Evolutionary conservation across 2,888 invertebrate species (phyloP).

Genomic region (Machimus rusticus): DNA sequence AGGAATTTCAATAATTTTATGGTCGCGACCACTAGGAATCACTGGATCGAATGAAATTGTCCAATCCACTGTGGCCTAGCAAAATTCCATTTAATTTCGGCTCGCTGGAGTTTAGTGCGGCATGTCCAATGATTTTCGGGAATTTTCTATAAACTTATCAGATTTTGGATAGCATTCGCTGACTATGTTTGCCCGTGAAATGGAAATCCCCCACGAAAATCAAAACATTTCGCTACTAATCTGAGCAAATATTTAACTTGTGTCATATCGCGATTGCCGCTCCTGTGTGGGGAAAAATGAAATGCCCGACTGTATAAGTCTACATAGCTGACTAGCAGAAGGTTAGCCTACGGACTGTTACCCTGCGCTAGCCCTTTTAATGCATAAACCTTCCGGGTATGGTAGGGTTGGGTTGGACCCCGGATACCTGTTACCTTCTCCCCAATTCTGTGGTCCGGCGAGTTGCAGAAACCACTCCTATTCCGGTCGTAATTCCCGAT

Average conservation of each 20-base stretch:
- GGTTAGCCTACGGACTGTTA: neutral
- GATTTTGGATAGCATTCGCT: neutral
- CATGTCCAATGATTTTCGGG: neutral
- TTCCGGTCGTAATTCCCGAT: conserved; percentile 18
- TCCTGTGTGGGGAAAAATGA: neutral
- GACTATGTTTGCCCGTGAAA: neutral
- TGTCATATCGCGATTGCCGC: neutral
- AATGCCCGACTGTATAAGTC: neutral
- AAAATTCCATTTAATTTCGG: conserved; percentile 16
- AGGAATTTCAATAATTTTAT: conserved; percentile 16
- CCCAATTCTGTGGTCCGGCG: neutral
- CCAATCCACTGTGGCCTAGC: neutral
- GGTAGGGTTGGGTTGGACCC: too few relatives aligned
- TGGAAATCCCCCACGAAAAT: neutral
- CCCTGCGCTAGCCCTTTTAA: neutral
- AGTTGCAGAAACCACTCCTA: neutral
- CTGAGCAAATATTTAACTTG: conserved; percentile 18
- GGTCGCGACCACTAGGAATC: neutral
- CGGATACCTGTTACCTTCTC: neutral
- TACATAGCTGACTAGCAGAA: neutral
- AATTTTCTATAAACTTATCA: conserved; percentile 22
- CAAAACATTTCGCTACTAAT: conserved; percentile 16
- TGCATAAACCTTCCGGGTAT: neutral
- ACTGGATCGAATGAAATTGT: neutral
- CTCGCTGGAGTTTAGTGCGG: neutral